phyloP scores from a whole-genome alignment of 2,113 vertebrate species.

The Salvelinus sp. region DNA sequence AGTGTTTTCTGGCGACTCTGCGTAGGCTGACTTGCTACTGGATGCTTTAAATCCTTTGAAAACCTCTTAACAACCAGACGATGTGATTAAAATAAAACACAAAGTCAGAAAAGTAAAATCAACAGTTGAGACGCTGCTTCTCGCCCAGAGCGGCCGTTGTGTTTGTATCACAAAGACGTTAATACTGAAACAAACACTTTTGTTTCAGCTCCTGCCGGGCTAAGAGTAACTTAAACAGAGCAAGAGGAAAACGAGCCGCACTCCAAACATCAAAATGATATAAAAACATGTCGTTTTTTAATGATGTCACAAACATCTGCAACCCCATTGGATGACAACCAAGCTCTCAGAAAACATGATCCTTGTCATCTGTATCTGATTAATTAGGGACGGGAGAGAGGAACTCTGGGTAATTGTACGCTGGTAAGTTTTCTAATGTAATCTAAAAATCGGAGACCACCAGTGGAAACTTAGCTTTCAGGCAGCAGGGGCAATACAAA shows the following conservation, averaged over 20 bases:
- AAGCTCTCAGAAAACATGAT: neutral
- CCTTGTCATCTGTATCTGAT: constrained; percentile 37
- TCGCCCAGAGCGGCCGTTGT: neutral
- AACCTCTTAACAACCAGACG: neutral
- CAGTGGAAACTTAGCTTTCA: constrained; percentile 7
- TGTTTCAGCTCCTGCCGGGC: neutral
- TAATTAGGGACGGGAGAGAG: constrained; percentile 12
- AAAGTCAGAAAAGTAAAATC: neutral
- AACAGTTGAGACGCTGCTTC: neutral
- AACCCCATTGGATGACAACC: neutral
- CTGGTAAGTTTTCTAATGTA: neutral
- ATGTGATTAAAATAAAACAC: neutral
- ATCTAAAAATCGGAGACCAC: constrained; percentile 4
- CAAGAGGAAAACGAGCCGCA: neutral
- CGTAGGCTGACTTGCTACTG: no score
- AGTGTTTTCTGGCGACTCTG: no score
- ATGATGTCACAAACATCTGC: neutral
- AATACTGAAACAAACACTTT: neutral
- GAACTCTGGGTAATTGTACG: constrained; percentile 5
- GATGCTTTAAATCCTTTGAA: neutral
- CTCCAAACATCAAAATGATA: neutral
- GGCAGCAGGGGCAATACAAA: constrained; percentile 11
- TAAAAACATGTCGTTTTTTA: neutral
- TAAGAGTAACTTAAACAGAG: neutral
- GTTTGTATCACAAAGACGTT: neutral